Evolutionary conservation across 2,888 invertebrate species (phyloP), one percentile per base, ranked within the genome.

Genomic region (Acronicta leporina): DNA sequence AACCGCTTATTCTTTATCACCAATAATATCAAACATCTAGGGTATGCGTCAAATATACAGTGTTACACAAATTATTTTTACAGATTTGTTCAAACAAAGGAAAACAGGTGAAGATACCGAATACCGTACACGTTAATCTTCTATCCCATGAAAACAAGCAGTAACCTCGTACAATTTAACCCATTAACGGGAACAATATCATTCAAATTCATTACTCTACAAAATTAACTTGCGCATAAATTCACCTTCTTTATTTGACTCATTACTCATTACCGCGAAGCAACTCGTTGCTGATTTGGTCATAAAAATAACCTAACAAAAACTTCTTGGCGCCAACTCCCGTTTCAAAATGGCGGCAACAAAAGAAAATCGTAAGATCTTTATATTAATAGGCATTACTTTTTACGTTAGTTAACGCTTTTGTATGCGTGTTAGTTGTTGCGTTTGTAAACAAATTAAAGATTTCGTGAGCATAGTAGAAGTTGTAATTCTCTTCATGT

Each of bases 191-290:
- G 51, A 57, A 59, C 54, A 64, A 66, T 65, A 64, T 65, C 46
- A 46, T 63, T 67, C 54, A 55, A 54, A 67, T 55, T 57, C 61
- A 65, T 43, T 54, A 46, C 47, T 54, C 47, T 50, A 68, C 74
- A 72, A 75, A 78, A 80, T 81, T 77, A 81, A 80, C 67, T 78
- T 63, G 63, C 73, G 62, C 69, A 77, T 68, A 74, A 69, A 53
- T 63, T 52, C 48, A 61, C 54, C 63, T 69, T 78, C 80, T 87
- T 86, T 83, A 85, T 87, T 86, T 83, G 82, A 78, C 79, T 81
- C 87, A 88, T 91, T 91, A 90, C 87, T 91, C 90, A 90, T 90
- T 89, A 88, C 85, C 82, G 81, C 69, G 76, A 82, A 81, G 80
- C 77, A 77, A 68, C 70, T 73, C 79, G 81, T 72, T 79, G 75